Percentiles rank a stretch among this genome's conserved stretches.
Conservation (phyloP, 2,797 vertebrate genomes). For the Urosaurus nigricauda region DNA sequence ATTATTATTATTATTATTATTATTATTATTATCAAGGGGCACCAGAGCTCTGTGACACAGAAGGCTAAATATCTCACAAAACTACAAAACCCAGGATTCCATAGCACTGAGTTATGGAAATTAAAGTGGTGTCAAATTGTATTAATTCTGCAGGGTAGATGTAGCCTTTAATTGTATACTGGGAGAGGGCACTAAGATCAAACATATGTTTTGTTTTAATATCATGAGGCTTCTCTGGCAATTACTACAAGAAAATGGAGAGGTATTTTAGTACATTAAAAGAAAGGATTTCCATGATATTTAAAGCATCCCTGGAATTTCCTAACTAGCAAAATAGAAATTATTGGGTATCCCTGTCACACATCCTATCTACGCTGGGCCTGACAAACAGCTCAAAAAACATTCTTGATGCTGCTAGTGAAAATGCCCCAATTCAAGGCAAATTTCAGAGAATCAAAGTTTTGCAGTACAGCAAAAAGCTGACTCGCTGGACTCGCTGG, state of each 20-base stretch:
- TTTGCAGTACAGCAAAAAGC: background rate
- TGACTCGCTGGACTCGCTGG: background rate
- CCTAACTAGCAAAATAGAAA: background rate
- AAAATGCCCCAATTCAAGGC: background rate
- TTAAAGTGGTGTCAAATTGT: too few species aligned
- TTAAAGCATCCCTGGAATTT: background rate
- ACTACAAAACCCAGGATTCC: too few species aligned
- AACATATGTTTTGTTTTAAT: background rate
- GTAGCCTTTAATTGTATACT: too few species aligned
- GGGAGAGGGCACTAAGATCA: background rate
- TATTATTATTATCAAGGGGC: too few species aligned
- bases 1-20: too few species aligned
- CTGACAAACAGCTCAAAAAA: background rate
- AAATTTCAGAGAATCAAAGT: background rate
- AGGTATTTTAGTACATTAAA: background rate
- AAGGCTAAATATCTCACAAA: too few species aligned
- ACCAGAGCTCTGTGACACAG: too few species aligned
- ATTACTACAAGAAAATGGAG: background rate
- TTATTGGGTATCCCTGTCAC: background rate
- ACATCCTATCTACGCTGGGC: background rate
- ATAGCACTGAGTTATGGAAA: too few species aligned
- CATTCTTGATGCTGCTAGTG: background rate
- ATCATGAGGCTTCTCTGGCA: background rate
- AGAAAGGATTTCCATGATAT: background rate
- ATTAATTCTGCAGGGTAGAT: too few species aligned